Base-by-base conservation (phyloP, 2,797 vertebrate species). In the Melanotaenia pygmaea region DNA sequence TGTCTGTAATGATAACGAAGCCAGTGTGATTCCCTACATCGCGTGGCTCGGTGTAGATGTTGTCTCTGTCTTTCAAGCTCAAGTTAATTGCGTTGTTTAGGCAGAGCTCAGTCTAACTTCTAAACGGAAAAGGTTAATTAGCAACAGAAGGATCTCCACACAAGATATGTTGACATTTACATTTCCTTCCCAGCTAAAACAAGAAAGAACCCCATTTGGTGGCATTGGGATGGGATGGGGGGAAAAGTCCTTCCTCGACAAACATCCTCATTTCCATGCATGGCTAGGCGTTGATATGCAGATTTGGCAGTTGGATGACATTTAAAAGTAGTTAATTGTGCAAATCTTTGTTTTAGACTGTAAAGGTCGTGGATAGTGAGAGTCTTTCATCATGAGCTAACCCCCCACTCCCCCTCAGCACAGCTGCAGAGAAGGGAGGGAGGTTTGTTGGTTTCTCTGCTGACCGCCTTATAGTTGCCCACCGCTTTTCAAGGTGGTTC, bases 271-370 rank as follows among this genome's bases (percentile, higher is more conserved):
- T 95, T 91, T 84, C 80, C 85, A 94, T 95, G 92, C 93, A 84
- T 84, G 84, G 56, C 86, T 81, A 64, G 90, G 72, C 38, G 85
- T 93, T 88, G 86, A 89, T 93, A 94, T 94, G 92, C 89, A 93
- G 92, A 94, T 94, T 88, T 87, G 82, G 90, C 84, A 83, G 83
- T 86, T 81, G 89, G 89, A 84, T 95, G 94, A 95, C 94, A 95
- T 95, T 95, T 94, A 93, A 94, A 94, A 94, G 92, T 92, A 92
- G 92, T 94, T 94, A 94, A 94, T 94, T 95, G 94, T 94, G 92
- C 93, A 95, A 94, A 94, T 94, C 93, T 94, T 94, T 95, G 94
- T 94, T 95, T 95, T 94, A 91, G 89, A 86, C 89, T 90, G 89
- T 90, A 95, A 95, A 95, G 94, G 94, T 94, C 93, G 89, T 80